These are phyloP conservation scores for Agonopterix arenella DNA, from an alignment of 2,888 invertebrate genomes.

Conservation along the genomic window DNA sequence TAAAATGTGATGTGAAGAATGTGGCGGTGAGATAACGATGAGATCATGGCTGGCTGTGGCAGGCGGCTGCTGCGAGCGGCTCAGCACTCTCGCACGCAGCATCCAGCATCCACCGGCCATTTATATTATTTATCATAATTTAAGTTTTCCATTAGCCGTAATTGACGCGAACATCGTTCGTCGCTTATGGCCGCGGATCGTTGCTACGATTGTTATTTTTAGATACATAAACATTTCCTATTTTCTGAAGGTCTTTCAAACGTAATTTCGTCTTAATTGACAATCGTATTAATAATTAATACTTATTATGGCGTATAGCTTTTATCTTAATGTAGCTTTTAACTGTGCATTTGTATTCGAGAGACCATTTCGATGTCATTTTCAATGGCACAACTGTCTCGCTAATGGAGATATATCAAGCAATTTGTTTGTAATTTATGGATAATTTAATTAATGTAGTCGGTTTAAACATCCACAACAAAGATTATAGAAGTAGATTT, in stretches of 20 bases:
- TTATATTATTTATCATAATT: slow-evolving; percentile 74
- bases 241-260: slow-evolving; percentile 56
- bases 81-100: slow-evolving; percentile 6
- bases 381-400: slow-evolving; percentile 49
- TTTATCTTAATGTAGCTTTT: slow-evolving; percentile 72
- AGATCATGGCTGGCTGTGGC: too few relatives aligned
- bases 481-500: slow-evolving; percentile 30
- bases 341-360: slow-evolving; percentile 64
- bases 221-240: slow-evolving; percentile 70
- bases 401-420: slow-evolving; percentile 67
- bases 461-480: slow-evolving; percentile 29
- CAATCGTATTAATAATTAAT: slow-evolving; percentile 70
- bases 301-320: slow-evolving; percentile 66
- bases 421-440: slow-evolving; percentile 56
- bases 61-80: not conserved
- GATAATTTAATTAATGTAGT: slow-evolving; percentile 46
- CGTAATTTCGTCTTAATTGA: slow-evolving; percentile 64
- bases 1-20: too few relatives aligned
- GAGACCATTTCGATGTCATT: slow-evolving; percentile 62
- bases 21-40: too few relatives aligned
- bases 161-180: slow-evolving; percentile 75
- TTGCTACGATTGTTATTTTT: slow-evolving; percentile 65
- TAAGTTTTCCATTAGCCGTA: slow-evolving; percentile 76
- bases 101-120: slow-evolving; percentile 57
- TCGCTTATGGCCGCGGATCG: slow-evolving; percentile 67